Evolutionary conservation across 2,888 invertebrate species (phyloP), one percentile per base, ranked within the genome.

Genomic region (Nomada goodeniana): DNA sequence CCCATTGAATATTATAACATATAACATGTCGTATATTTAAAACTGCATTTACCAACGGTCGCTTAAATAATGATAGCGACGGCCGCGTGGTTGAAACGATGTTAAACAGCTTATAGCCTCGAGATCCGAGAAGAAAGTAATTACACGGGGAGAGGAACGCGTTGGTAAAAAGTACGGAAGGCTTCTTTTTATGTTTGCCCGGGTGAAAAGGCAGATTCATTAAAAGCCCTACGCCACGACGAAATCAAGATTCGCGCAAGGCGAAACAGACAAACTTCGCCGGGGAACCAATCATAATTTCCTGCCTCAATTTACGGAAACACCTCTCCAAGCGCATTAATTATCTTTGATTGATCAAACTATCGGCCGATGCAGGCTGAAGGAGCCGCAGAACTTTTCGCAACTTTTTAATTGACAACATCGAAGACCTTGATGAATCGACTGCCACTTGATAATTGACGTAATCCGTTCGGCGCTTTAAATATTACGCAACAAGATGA

Each of bases 371-470:
- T 11, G 36, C 20, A 53, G 64, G 76, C 63, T 59, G 18, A 57
- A 50, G 57, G n/a, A 65, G 69, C 36, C 13, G 47, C 2, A 13
- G 18, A 72, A 71, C n/a, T 65, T 59, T 65, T 5, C 23, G 29
- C 36, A 84, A 82, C 44, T 85, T 86, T 82, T 83, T 85, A 86
- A 85, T 82, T 83, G 82, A 82, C 85, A 80, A 74, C 50, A 52
- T 74, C 74, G 57, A 50, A n/a, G 57, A 64, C 42, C 63, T 52
- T 77, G 79, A 80, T 63, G 75, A 70, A 78, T 84, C 79, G 80
- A 73, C 55, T 57, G 59, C 59, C 64, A 52, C 47, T 57, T 64
- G 36, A 75, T 86, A 86, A 84, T 82, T 86, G 86, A 80, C 80
- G 63, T 72, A 75, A 77, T 80, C 70, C 82, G 67, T 74, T n/a